Evolutionary conservation across 2,888 invertebrate genomes (phyloP), one percentile per base, ranked within the genome.

Genomic region (Drosophila birchii): DNA sequence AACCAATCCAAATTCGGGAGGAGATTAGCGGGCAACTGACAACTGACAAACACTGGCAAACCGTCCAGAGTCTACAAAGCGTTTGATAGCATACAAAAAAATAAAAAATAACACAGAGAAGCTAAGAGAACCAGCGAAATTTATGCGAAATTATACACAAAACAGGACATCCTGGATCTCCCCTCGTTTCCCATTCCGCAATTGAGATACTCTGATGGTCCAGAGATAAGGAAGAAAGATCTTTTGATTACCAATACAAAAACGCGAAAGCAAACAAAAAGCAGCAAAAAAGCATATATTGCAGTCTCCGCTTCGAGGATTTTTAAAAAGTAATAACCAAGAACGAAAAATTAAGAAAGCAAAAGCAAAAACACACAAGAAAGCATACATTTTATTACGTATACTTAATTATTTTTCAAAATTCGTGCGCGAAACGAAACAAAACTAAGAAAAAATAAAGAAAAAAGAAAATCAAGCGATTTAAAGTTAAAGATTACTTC

Each of bases 21-120:
- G 34, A 53, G 34, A 53, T 53, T 53, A 53, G 51, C 44, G 70
- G 75, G 71, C 86, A 59, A 78, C 75, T 77, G 72, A 77, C 75
- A 81, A 89, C 89, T 90, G 26, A 29, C 45, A 47, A 47, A 47
- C 29, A 47, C 47, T 47, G 90, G 88, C 88, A 75, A 83, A 83
- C 88, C 88, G 88, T 90, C 88, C 90, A 90, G 51, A 53, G 90
- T 90, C 83, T 88, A 89, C 90, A 83, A 80, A 80, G 58, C 70
- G 80, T 78, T 81, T 87, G 76, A 77, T 84, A 88, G 76, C 75
- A 62, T 9, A 45, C 5, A 47, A 47, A n/a, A 45, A 29, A 29
- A 26, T 9, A 18, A 36, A 26, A 26, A 26, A 26, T 26, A 26
- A 26, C 3, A 29, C 29, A 1, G 7, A 29, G 9, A 20, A 34